A percentile compares a stretch with the other conserved stretches of the same genome.
Conservation (phyloP, 2,888 invertebrate species). For the Cecidostiba fungosa region DNA sequence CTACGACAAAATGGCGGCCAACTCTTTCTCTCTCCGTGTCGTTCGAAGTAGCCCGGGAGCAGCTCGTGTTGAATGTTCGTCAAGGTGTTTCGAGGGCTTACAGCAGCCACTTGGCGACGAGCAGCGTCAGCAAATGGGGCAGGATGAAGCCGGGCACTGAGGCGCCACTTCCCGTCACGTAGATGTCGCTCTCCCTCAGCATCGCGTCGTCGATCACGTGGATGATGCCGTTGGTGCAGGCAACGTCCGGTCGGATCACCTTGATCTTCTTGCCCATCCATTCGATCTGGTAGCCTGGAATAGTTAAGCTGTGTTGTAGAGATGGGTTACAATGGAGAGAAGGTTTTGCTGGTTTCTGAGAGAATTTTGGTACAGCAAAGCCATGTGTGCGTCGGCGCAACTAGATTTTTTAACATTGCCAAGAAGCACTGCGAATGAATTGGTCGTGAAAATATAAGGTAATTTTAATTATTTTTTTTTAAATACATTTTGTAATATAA, state of each 20-base stretch:
- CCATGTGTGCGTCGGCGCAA: constrained; percentile 27
- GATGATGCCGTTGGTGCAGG: constrained; percentile 97
- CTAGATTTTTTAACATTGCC: constrained; percentile 30
- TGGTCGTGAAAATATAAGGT: not conserved
- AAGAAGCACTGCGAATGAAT: constrained; percentile 9
- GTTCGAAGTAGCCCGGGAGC: not conserved
- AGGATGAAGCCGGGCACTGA: constrained; percentile 72
- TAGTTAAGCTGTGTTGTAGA: constrained; percentile 60
- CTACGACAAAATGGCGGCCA: not conserved
- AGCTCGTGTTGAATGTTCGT: not conserved
- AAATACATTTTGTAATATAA: not conserved
- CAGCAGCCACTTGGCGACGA: constrained; percentile 79
- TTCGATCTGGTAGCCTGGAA: constrained; percentile 90
- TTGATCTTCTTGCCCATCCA: constrained; percentile 93
- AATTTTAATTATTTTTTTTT: not conserved
- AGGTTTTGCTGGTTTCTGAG: not conserved
- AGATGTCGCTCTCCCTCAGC: constrained; percentile 90
- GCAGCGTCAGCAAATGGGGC: constrained; percentile 72
- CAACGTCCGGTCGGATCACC: constrained; percentile 94
- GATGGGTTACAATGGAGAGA: not conserved
- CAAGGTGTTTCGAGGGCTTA: constrained; percentile 38
- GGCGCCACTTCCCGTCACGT: constrained; percentile 83
- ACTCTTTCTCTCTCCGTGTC: constrained; percentile 11
- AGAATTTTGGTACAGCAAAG: constrained; percentile 41
- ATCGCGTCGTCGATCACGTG: constrained; percentile 96